phyloP scores from a whole-genome alignment of 2,888 invertebrate species.

The Drosophila suboccidentalis region DNA sequence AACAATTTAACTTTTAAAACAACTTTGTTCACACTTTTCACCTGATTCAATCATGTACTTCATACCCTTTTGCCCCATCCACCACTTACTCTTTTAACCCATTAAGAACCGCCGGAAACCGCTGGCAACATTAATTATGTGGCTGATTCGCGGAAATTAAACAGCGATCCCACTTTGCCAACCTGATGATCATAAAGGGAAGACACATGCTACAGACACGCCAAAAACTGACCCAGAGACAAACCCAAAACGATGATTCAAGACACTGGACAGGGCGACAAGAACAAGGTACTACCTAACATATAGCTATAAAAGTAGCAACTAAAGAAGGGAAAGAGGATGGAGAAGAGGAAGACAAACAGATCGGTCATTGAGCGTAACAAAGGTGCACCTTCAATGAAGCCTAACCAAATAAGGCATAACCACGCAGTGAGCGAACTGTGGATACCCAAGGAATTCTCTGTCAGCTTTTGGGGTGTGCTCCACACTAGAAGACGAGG shows the following conservation, averaged over 20 bases:
- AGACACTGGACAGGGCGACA: slow-evolving; percentile 36
- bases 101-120: slow-evolving; percentile 61
- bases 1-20: neutral
- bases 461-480: slow-evolving; percentile 74
- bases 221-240: slow-evolving; percentile 56
- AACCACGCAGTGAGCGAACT: slow-evolving; percentile 53
- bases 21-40: slow-evolving; percentile 5
- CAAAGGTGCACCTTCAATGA: slow-evolving; percentile 85
- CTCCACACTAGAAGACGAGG: slow-evolving; percentile 40
- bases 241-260: slow-evolving; percentile 63
- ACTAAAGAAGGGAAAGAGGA: neutral
- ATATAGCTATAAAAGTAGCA: slow-evolving; percentile 31
- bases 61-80: neutral
- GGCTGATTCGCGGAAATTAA: slow-evolving; percentile 63
- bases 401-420: slow-evolving; percentile 84
- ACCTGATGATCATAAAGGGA: neutral
- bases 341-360: slow-evolving; percentile 28
- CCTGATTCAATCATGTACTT: neutral
- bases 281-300: slow-evolving; percentile 20
- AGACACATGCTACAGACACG: slow-evolving; percentile 43
- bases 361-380: slow-evolving; percentile 82
- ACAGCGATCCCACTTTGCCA: slow-evolving; percentile 7
- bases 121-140: slow-evolving; percentile 63
- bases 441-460: slow-evolving; percentile 47
- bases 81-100: slow-evolving; percentile 20